Base-by-base conservation (phyloP, 1,140 invertebrate species). In the Sycophila sp. region DNA sequence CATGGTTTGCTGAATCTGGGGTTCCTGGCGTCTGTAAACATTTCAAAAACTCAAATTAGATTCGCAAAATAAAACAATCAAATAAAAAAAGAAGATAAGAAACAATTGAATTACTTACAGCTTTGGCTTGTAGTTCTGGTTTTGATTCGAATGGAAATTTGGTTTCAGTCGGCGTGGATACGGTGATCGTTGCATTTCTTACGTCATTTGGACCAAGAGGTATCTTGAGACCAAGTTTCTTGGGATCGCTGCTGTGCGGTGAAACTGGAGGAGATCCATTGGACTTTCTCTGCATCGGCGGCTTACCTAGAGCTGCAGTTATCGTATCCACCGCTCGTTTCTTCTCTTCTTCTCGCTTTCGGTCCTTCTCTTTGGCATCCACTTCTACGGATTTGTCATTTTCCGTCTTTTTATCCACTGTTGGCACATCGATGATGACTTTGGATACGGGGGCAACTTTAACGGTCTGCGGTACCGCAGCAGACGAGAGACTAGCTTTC, bases 401-500 rank as follows among this genome's bases (percentile, higher is more conserved):
- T 49, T 77, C 60, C 3, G 65, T 26, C 11, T 74, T 60, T 26
- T 77, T 73, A 13, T 55, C 36, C 53, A 73, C 67, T 4, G 63
- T 22, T n/a, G 80, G 75, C 4, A 81, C 80, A 58, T 85, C 82
- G 36, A 84, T 83, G 40, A 83, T 83, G 10, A 84, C 42, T 51
- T 85, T 86, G 2, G 82, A 75, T 6, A 79, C 73, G 2, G 85
- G 82, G 69, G 75, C 82, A n/a, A n/a, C n/a, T 69, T 77, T 74
- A 8, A 59, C 34, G 5, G 55, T 42, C 3, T 75, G 67, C 4
- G 80, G 69, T 5, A 73, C 42, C 68, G 77, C 86, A 13, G 77
- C 85, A 47, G 77, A 89, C 0, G 88, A 92, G 36, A 90, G 87
- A 74, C 89, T 93, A 28, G 90, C 92, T 85, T 92, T 91, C 30